These are phyloP conservation scores for Panzeria rudis DNA, from an alignment of 2,888 invertebrate genomes.

Conservation along the genomic window DNA sequence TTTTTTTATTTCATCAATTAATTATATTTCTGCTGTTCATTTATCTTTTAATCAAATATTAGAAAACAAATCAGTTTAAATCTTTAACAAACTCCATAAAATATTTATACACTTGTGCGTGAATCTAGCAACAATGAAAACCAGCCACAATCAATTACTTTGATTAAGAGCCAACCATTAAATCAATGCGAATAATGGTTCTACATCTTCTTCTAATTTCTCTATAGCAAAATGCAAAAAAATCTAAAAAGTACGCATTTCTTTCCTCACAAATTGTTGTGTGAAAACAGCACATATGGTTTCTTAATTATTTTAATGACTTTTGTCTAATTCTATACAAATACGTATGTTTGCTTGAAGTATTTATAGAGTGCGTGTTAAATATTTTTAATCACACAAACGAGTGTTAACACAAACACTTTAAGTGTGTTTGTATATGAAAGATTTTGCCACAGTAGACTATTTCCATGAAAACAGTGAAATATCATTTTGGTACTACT, in stretches of 20 bases:
- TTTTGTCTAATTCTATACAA: slow-evolving; percentile 60
- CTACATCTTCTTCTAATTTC: slow-evolving; percentile 20
- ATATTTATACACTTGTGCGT: slow-evolving; percentile 8
- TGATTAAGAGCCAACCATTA: slow-evolving; percentile 74
- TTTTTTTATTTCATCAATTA: slow-evolving; percentile 35
- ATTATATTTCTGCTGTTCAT: slow-evolving; percentile 37
- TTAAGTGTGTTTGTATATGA: slow-evolving; percentile 1
- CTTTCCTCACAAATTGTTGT: background rate
- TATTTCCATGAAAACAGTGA: slow-evolving; percentile 22
- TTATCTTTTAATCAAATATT: slow-evolving; percentile 63
- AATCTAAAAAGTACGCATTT: background rate
- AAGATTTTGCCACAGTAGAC: slow-evolving; percentile 30
- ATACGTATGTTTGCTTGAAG: slow-evolving; percentile 41
- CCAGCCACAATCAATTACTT: slow-evolving; percentile 70
- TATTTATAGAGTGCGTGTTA: slow-evolving; percentile 1
- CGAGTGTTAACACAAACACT: background rate
- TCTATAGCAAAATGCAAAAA: slow-evolving; percentile 12
- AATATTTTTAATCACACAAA: background rate
- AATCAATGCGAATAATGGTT: slow-evolving; percentile 72
- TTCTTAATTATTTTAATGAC: slow-evolving; percentile 50
- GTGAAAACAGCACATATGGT: slow-evolving; percentile 48
- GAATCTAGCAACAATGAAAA: slow-evolving; percentile 2
- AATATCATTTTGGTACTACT: slow-evolving; percentile 17
- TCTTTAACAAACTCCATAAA: slow-evolving; percentile 44
- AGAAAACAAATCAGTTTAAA: slow-evolving; percentile 56